Evolutionary conservation across 2,113 vertebrate species (phyloP).

Genomic region (Archilochus colubris): DNA sequence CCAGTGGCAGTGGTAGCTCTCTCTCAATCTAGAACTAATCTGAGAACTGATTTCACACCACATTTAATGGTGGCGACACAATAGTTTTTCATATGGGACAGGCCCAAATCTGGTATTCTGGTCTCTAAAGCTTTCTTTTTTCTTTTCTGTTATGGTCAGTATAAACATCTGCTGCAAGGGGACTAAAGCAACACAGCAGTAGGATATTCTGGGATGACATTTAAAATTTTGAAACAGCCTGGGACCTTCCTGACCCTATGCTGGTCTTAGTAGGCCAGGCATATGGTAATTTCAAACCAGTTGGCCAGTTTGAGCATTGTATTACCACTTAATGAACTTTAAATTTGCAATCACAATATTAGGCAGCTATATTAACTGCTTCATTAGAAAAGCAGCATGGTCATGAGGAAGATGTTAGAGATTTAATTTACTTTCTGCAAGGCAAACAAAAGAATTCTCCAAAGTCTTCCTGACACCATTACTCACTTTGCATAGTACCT

Average conservation of each 20-base stretch:
- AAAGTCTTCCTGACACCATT: background rate
- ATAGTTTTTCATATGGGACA: background rate
- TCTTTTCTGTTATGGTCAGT: background rate
- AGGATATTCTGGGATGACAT: background rate
- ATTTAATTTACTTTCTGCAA: conserved; percentile 35
- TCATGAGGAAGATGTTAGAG: background rate
- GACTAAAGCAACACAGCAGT: background rate
- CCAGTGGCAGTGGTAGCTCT: background rate
- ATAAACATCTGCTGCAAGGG: background rate
- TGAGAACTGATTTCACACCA: background rate
- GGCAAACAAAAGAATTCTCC: background rate
- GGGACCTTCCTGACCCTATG: background rate
- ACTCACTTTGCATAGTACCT: background rate
- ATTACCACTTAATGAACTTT: conserved; percentile 27
- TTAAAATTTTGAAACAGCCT: conserved; percentile 5
- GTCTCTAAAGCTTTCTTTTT: background rate
- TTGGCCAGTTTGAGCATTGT: background rate
- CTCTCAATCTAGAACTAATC: background rate
- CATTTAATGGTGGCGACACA: background rate
- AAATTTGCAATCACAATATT: conserved; percentile 29
- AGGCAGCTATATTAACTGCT: conserved; percentile 7
- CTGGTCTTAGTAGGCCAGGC: background rate
- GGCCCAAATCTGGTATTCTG: background rate
- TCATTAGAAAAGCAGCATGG: conserved; percentile 22
- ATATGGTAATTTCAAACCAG: background rate